phyloP scores from a whole-genome alignment of 2,888 invertebrate species.

The Polyploca ridens region DNA sequence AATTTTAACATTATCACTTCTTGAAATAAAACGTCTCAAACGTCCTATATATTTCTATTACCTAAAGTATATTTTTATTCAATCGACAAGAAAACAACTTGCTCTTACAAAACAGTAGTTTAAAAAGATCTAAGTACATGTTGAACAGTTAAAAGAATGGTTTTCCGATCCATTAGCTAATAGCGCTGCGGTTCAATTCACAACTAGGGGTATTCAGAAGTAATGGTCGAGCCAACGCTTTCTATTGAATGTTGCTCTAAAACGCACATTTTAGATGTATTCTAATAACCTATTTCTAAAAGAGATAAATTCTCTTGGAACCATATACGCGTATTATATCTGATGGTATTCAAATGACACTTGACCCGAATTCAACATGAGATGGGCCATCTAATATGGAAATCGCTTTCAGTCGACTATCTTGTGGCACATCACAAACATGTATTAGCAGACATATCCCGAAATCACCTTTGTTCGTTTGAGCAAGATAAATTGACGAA shows the following conservation, averaged over 20 bases:
- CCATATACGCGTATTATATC: neutral
- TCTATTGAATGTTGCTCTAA: neutral
- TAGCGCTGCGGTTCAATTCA: neutral
- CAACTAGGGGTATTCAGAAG: neutral
- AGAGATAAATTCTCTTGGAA: neutral
- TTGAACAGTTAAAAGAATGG: neutral
- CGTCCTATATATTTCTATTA: no score
- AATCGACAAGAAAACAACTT: neutral
- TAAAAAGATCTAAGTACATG: no score
- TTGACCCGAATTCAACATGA: neutral
- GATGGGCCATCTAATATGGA: no score
- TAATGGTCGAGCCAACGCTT: neutral
- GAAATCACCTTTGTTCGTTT: no score
- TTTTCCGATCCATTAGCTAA: conserved; percentile 1
- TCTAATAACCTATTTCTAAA: neutral
- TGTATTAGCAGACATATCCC: no score
- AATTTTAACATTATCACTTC: no score
- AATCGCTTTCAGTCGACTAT: no score
- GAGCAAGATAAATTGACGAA: no score
- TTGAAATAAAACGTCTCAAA: no score
- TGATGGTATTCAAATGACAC: neutral
- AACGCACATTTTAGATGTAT: neutral
- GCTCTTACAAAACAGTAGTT: neutral
- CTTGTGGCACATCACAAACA: no score
- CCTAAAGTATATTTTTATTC: no score